Conservation (phyloP, 1,140 invertebrate genomes). For the Pseudomyrmex flavicornis region DNA sequence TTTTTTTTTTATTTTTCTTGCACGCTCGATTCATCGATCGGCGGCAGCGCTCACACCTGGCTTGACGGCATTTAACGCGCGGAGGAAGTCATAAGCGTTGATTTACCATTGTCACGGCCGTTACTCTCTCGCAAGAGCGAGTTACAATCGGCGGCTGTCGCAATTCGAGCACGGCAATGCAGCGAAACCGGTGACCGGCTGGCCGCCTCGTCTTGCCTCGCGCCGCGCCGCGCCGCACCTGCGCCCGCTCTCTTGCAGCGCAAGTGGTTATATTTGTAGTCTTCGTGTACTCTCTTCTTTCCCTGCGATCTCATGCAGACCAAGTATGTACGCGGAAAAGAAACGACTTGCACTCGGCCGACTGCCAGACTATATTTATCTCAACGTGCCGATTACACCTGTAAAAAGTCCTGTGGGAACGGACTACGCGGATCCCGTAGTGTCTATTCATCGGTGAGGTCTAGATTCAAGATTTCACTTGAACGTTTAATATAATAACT, state of each 20-base stretch:
- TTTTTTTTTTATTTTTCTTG: neutral
- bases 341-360: conserved; percentile 78
- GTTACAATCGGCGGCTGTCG: conserved; percentile 65
- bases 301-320: conserved; percentile 72
- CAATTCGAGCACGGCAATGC: conserved; percentile 65
- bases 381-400: conserved; percentile 78
- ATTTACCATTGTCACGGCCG: conserved; percentile 74
- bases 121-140: conserved; percentile 56
- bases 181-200: conserved; percentile 64
- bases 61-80: conserved; percentile 47
- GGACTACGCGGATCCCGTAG: conserved; percentile 7
- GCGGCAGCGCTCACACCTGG: neutral
- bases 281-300: conserved; percentile 70
- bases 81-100: conserved; percentile 63
- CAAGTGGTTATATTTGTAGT: conserved; percentile 71
- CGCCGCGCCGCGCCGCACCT: conserved; percentile 49
- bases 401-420: conserved; percentile 68
- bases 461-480: neutral
- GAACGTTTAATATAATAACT: neutral
- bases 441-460: conserved; percentile 5
- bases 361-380: conserved; percentile 82
- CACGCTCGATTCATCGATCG: neutral
- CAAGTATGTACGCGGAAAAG: conserved; percentile 77
- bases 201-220: neutral
- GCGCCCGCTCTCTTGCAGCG: conserved; percentile 38